Base-by-base conservation (phyloP, 1,140 invertebrate genomes). In the Mercenaria mercenaria region DNA sequence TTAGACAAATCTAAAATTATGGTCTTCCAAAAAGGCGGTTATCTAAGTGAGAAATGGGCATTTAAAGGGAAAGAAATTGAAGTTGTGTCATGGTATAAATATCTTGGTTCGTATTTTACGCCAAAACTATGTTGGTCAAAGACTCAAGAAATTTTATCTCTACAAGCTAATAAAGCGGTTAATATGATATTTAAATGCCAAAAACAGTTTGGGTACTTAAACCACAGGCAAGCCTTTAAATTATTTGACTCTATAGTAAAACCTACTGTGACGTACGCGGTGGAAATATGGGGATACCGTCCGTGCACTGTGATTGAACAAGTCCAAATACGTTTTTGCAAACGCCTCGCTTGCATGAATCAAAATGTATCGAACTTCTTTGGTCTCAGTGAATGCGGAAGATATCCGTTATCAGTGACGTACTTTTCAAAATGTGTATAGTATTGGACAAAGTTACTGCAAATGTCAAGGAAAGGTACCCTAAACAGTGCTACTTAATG, bases 281-380 rank as follows among this genome's bases (percentile, higher is more conserved):
- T 29, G 8, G 56, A 88, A 50, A 52, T 88, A 39, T 88, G 86
- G 86, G 86, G 86, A 15, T 79, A 67, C 32, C n/a, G 81, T 6
- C 37, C 47, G 15, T 79, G 39, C 23, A 18, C 23, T 29, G 29
- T 15, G 20, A 88, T 72, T 20, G 61, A 88, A 88, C 34, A 69
- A 41, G 41, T 88, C 37, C 86, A 80, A 15, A 20, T 77, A 34
- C 61, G 34, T 1, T 77, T 87, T 43, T 79, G 85, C n/a, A 77
- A 79, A 67, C 32, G 69, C 23, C 11, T 77, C 20, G 34, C 39
- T n/a, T 50, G 76, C 11, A n/a, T 88, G 26, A 50, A 67, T n/a
- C 26, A 79, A 47, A 77, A 43, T 47, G 39, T 61, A 18, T 13
- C 56, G 39, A 72, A 69, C 41, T 64, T 69, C 39, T 50, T 69